These are phyloP conservation scores for Periophthalmus magnuspinnatus DNA, from an alignment of 2,797 vertebrate genomes.

Conservation along the genomic window DNA sequence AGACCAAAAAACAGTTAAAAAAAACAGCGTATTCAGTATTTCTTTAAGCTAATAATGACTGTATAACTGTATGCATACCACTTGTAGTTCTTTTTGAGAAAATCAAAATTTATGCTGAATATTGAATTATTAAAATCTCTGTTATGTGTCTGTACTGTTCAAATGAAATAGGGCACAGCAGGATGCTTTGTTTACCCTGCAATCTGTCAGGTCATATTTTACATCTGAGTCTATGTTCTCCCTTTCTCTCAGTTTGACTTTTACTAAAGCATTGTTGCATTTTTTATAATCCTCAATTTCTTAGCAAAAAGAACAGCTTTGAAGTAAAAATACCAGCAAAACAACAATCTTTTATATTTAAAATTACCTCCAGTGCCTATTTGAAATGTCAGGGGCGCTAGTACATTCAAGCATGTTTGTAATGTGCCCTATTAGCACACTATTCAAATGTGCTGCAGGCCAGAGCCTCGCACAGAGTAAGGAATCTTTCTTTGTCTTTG, in stretches of 20 bases:
- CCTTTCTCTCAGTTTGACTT: neutral
- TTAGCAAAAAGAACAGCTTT: neutral
- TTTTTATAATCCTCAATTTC: neutral
- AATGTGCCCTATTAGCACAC: neutral
- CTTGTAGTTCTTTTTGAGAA: neutral
- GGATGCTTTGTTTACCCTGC: slow-evolving; percentile 1
- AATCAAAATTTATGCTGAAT: neutral
- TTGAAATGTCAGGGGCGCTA: neutral
- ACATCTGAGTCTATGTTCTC: neutral
- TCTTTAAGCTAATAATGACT: neutral
- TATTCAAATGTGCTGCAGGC: neutral
- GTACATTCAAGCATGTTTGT: no score
- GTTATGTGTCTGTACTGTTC: slow-evolving; percentile 13
- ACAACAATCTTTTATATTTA: neutral
- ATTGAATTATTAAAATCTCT: slow-evolving; percentile 4
- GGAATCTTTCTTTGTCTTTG: neutral
- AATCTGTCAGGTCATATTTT: slow-evolving; percentile 8
- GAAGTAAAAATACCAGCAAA: neutral
- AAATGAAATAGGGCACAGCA: slow-evolving; percentile 14
- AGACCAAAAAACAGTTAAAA: no score
- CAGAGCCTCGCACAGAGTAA: neutral
- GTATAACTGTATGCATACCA: neutral
- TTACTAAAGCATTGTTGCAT: neutral
- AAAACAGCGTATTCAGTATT: neutral
- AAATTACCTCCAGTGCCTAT: neutral